Conservation (phyloP, 2,888 invertebrate genomes). For the Uropetala carovei region DNA sequence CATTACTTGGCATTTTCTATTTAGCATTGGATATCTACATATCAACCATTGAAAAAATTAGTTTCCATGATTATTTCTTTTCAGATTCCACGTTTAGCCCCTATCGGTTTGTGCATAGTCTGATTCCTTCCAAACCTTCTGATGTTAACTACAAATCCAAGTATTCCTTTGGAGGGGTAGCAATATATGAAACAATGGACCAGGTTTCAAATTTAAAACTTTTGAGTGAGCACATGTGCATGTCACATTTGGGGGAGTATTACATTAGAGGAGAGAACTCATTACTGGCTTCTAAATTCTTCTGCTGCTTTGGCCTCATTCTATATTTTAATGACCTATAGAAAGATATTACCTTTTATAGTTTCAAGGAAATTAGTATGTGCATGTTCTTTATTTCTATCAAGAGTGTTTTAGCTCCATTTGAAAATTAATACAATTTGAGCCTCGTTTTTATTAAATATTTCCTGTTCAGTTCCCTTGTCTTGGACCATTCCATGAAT, state of each 20-base stretch:
- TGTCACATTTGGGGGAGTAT: neutral
- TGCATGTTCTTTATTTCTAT: neutral
- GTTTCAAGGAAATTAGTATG: neutral
- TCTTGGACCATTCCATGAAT: too few species aligned
- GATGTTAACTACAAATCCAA: conserved; percentile 20
- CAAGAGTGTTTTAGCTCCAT: too few species aligned
- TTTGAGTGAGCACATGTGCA: conserved; percentile 5
- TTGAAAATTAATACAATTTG: too few species aligned
- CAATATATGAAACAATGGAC: conserved; percentile 14
- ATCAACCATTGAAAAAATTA: neutral
- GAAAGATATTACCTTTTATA: neutral
- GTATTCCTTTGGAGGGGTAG: conserved; percentile 19
- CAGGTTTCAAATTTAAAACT: neutral
- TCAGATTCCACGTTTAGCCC: neutral
- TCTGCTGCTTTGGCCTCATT: neutral
- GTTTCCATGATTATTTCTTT: neutral
- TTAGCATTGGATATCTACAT: too few species aligned
- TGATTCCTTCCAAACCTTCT: neutral
- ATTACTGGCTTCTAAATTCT: neutral
- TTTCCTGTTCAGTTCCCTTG: too few species aligned
- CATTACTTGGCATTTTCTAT: too few species aligned
- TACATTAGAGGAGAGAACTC: neutral
- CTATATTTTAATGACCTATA: neutral
- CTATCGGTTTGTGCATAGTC: conserved; percentile 14
- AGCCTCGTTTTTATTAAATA: too few species aligned